phyloP scores from a whole-genome alignment of 2,888 invertebrate genomes.

The Formica aserva region DNA sequence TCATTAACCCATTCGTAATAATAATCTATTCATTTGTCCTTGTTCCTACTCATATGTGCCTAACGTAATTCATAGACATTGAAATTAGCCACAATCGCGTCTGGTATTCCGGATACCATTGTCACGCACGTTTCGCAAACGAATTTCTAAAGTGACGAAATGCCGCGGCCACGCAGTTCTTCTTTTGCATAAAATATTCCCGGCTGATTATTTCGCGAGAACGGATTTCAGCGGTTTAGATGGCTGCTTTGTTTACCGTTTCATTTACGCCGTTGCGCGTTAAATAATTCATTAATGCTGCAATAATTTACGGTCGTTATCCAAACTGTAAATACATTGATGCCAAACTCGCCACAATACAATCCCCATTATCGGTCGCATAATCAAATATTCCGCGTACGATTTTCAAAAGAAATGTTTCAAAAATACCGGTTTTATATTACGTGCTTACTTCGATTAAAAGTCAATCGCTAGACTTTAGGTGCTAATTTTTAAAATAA shows the following conservation, averaged over 20 bases:
- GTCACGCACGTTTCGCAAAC: slow-evolving; percentile 14
- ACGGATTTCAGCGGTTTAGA: slow-evolving; percentile 41
- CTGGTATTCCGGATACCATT: slow-evolving; percentile 13
- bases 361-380: slow-evolving; percentile 32
- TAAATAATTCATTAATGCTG: slow-evolving; percentile 60
- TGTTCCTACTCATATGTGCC: background rate
- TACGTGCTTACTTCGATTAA: background rate
- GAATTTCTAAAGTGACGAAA: slow-evolving; percentile 43
- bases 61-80: slow-evolving; percentile 24
- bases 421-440: background rate
- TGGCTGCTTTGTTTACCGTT: slow-evolving; percentile 40
- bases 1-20: slow-evolving; percentile 6
- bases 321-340: background rate
- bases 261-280: slow-evolving; percentile 52
- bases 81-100: slow-evolving; percentile 12
- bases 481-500: background rate
- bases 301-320: slow-evolving; percentile 47
- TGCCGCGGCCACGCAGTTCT: background rate
- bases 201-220: slow-evolving; percentile 44
- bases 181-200: slow-evolving; percentile 47
- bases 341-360: slow-evolving; percentile 28
- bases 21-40: slow-evolving; percentile 17
- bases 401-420: slow-evolving; percentile 13
- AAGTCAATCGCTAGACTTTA: background rate
- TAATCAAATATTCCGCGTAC: slow-evolving; percentile 3